Percentiles rank a stretch among this genome's conserved stretches.
phyloP scores from a whole-genome alignment of 2,888 invertebrate species.

The Aromia moschata region DNA sequence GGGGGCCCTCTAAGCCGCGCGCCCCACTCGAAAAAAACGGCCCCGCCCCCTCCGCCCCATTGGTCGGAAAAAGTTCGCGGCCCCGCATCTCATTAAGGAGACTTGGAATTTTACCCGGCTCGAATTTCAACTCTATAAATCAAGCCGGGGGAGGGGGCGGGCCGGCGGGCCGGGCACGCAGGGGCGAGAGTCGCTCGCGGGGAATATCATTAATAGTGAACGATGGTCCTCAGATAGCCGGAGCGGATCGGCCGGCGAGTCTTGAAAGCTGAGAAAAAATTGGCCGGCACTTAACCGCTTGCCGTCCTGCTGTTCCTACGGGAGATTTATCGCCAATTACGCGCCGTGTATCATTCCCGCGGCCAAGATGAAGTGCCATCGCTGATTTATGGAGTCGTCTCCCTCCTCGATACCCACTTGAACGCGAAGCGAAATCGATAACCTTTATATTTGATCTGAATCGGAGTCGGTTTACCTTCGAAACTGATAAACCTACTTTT shows the following conservation, averaged over 20 bases:
- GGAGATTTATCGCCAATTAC: slow-evolving; percentile 56
- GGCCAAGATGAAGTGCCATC: slow-evolving; percentile 42
- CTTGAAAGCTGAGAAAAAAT: slow-evolving; percentile 59
- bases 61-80: slow-evolving; percentile 62
- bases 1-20: slow-evolving; percentile 57
- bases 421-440: slow-evolving; percentile 36
- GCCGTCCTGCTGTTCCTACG: slow-evolving; percentile 27
- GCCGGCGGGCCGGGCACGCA: slow-evolving; percentile 43
- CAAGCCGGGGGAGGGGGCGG: slow-evolving; percentile 50
- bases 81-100: slow-evolving; percentile 63
- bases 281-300: slow-evolving; percentile 41
- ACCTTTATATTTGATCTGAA: slow-evolving; percentile 31
- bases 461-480: slow-evolving; percentile 22
- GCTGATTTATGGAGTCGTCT: slow-evolving; percentile 39
- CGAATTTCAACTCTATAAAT: slow-evolving; percentile 62
- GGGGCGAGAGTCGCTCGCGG: slow-evolving; percentile 50
- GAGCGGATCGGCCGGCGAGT: slow-evolving; percentile 42
- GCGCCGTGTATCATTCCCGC: slow-evolving; percentile 49
- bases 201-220: slow-evolving; percentile 57
- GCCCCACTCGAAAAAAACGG: slow-evolving; percentile 60
- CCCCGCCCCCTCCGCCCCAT: slow-evolving; percentile 54
- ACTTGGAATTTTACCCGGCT: slow-evolving; percentile 61
- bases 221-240: slow-evolving; percentile 49
- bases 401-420: slow-evolving; percentile 43
- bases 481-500: neutral